phyloP scores from a whole-genome alignment of 2,888 invertebrate species.

The Pelosia muscerda region DNA sequence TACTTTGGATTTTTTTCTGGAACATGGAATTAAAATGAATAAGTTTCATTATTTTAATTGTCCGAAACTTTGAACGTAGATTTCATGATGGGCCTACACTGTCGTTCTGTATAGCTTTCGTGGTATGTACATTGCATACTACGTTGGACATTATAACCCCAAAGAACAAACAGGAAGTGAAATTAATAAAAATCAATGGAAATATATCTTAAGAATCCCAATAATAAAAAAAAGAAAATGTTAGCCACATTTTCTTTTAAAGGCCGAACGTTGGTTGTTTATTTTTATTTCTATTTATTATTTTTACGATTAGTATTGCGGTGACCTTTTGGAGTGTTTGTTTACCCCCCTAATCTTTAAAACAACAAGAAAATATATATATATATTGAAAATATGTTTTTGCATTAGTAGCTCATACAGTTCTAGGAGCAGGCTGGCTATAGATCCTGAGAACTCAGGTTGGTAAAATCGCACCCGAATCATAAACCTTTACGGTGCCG shows the following conservation, averaged over 20 bases:
- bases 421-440: too few relatives aligned
- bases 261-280: not conserved
- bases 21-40: too few relatives aligned
- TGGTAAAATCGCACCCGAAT: too few relatives aligned
- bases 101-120: constrained; percentile 33
- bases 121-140: constrained; percentile 30
- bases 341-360: too few relatives aligned
- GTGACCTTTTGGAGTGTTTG: too few relatives aligned
- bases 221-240: too few relatives aligned
- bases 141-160: constrained; percentile 23
- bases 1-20: too few relatives aligned
- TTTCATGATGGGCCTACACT: constrained; percentile 1
- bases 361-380: too few relatives aligned
- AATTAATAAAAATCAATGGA: constrained; percentile 44
- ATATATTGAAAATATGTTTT: too few relatives aligned
- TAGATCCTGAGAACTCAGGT: too few relatives aligned
- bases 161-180: constrained; percentile 30
- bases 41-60: not conserved
- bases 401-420: too few relatives aligned
- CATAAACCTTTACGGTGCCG: too few relatives aligned
- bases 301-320: not conserved
- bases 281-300: not conserved
- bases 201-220: constrained; percentile 19
- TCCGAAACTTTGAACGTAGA: not conserved
- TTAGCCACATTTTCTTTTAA: constrained; percentile 11